phyloP scores from a whole-genome alignment of 2,797 vertebrate species.

The Poeciliopsis gracilis region DNA sequence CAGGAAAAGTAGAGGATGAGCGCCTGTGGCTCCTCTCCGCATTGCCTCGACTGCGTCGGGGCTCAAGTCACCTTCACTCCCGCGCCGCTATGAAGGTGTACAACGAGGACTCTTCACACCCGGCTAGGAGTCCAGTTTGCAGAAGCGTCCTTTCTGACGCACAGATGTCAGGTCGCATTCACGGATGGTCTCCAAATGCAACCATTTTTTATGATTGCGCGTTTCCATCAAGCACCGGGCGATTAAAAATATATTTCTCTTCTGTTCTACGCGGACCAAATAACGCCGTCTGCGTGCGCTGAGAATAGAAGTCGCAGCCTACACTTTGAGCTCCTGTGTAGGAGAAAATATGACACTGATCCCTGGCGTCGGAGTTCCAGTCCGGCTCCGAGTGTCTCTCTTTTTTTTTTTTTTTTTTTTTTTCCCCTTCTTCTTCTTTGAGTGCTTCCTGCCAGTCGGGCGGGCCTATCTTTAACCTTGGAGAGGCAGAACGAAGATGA shows the following conservation, averaged over 20 bases:
- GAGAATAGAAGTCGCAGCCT: constrained; percentile 16
- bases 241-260: constrained; percentile 39
- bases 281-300: constrained; percentile 29
- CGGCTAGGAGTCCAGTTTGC: constrained; percentile 64
- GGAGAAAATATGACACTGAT: constrained; percentile 35
- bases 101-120: constrained; percentile 61
- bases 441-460: constrained; percentile 42
- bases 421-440: constrained; percentile 20
- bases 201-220: constrained; percentile 77
- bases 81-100: constrained; percentile 67
- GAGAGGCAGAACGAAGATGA: constrained; percentile 75
- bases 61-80: constrained; percentile 86
- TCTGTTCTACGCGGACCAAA: constrained; percentile 32
- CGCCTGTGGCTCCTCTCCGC: constrained; percentile 81
- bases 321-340: constrained; percentile 15
- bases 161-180: constrained; percentile 71
- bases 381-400: constrained; percentile 53
- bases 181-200: constrained; percentile 70
- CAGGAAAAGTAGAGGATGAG: constrained; percentile 74
- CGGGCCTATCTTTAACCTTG: constrained; percentile 78
- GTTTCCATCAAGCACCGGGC: constrained; percentile 85
- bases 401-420: background rate
- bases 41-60: constrained; percentile 81
- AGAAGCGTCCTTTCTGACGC: constrained; percentile 65
- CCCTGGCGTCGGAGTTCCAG: constrained; percentile 40